phyloP scores from a whole-genome alignment of 2,113 vertebrate genomes.

The Phainopepla nitens region DNA sequence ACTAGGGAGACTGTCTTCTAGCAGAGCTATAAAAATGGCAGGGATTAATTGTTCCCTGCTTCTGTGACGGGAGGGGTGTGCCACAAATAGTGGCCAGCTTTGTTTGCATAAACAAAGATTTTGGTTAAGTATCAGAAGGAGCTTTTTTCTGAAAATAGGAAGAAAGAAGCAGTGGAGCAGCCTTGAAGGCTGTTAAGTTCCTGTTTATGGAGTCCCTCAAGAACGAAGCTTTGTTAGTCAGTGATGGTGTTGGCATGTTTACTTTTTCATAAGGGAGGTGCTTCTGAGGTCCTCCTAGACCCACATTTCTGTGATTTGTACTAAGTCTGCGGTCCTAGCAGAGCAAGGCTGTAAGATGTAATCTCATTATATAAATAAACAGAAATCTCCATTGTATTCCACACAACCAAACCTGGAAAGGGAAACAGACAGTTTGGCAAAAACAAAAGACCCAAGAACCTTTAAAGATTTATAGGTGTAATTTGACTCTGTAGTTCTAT shows the following conservation, averaged over 20 bases:
- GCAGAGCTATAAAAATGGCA: neutral
- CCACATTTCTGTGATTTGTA: neutral
- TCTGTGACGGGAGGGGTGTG: neutral
- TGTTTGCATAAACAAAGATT: neutral
- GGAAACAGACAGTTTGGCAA: neutral
- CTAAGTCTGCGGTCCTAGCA: neutral
- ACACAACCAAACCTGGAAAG: neutral
- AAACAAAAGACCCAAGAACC: neutral
- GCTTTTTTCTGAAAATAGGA: constrained; percentile 9
- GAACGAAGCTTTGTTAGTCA: neutral
- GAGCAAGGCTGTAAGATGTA: neutral
- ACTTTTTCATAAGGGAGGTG: neutral
- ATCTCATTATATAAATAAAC: neutral
- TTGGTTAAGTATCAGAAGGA: neutral
- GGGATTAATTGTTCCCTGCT: neutral
- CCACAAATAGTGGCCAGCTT: neutral
- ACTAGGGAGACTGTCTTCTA: neutral
- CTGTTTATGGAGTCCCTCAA: neutral
- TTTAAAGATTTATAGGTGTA: neutral
- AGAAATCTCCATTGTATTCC: neutral
- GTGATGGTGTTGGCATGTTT: neutral
- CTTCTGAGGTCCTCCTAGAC: neutral
- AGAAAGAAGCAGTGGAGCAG: neutral
- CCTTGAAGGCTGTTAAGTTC: neutral
- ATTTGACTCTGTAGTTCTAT: neutral